A percentile compares a stretch with the other conserved stretches of the same genome.
phyloP scores from a whole-genome alignment of 2,797 vertebrate species.

The Gadopsis marmoratus region DNA sequence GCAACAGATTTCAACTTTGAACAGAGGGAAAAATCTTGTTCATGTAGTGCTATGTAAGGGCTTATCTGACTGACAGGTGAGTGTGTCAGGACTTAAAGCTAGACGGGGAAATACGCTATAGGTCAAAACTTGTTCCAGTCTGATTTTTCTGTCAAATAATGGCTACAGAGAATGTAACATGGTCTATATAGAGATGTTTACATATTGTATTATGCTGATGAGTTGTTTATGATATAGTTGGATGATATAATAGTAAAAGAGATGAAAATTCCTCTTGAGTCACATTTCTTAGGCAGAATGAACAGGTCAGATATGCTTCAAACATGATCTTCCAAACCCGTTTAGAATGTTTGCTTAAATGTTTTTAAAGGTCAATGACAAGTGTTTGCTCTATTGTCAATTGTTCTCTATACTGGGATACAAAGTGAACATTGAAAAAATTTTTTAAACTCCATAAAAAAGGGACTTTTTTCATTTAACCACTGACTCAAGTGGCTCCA shows the following conservation, averaged over 20 bases:
- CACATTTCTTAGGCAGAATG: neutral
- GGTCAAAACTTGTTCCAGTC: constrained; percentile 27
- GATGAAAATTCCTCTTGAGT: neutral
- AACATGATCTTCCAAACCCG: neutral
- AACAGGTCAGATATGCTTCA: constrained; percentile 12
- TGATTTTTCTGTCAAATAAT: neutral
- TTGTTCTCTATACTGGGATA: neutral
- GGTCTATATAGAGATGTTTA: neutral
- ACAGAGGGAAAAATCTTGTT: constrained; percentile 59
- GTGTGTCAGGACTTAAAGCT: constrained; percentile 70
- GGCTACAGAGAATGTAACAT: neutral
- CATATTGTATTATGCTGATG: neutral
- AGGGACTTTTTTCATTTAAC: neutral
- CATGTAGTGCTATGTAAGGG: constrained; percentile 76
- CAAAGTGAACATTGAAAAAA: neutral
- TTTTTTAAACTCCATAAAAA: neutral
- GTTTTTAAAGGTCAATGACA: neutral
- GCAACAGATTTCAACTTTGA: constrained; percentile 80
- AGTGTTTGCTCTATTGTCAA: neutral
- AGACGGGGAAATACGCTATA: constrained; percentile 60
- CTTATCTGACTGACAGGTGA: constrained; percentile 80
- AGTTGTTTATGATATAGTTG: neutral
- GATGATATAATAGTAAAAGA: neutral
- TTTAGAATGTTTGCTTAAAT: neutral
- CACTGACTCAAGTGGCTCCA: neutral